phyloP scores from a whole-genome alignment of 2,888 invertebrate genomes.

The Mesorhabditis spiculigera region DNA sequence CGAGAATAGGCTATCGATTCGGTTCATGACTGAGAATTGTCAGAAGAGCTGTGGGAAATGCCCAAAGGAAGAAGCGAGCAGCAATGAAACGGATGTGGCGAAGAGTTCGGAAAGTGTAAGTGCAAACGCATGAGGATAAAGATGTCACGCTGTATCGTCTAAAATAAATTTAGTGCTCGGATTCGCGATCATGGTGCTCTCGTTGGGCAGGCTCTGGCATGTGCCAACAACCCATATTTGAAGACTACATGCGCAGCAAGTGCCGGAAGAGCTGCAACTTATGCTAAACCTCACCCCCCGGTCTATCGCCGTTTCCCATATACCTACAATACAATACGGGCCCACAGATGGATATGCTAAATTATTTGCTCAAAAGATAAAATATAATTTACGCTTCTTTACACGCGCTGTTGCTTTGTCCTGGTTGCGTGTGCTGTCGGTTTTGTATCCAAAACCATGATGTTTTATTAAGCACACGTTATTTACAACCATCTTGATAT shows the following conservation, averaged over 20 bases:
- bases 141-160: neutral
- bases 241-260: conserved; percentile 51
- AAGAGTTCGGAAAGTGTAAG: neutral
- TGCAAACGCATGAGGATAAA: neutral
- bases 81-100: conserved; percentile 11
- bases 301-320: neutral
- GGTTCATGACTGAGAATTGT: conserved; percentile 54
- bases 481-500: no score
- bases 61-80: conserved; percentile 12
- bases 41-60: conserved; percentile 48
- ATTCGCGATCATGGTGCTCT: conserved; percentile 45
- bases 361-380: conserved; percentile 16
- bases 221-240: conserved; percentile 47
- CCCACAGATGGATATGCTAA: conserved; percentile 35
- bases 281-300: conserved; percentile 18
- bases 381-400: no score
- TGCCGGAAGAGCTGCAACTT: conserved; percentile 49
- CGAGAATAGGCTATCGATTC: conserved; percentile 43
- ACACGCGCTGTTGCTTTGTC: no score
- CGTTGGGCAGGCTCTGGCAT: conserved; percentile 54
- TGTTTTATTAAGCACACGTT: no score
- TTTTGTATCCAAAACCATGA: no score
- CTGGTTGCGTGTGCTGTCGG: no score
- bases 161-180: neutral
- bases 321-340: conserved; percentile 32